Conservation (phyloP, 2,797 vertebrate species). For the Paguma larvata region DNA sequence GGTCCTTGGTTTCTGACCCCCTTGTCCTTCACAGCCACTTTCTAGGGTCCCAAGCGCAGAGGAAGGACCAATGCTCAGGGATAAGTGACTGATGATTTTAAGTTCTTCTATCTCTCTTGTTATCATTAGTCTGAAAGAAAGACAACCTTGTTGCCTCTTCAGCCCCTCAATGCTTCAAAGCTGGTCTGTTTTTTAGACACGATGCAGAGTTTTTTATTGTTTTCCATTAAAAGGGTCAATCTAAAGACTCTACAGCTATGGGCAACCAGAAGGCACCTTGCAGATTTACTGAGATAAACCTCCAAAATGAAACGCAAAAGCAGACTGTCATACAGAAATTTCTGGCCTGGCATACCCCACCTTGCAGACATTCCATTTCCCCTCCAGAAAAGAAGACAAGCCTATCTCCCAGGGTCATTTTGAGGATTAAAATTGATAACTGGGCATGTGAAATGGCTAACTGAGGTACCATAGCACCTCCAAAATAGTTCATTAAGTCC, state of each 20-base stretch:
- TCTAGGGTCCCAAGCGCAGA: background rate
- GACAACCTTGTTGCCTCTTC: background rate
- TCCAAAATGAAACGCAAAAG: background rate
- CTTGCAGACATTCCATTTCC: background rate
- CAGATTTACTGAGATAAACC: constrained; percentile 12
- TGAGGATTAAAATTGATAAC: background rate
- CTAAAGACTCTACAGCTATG: background rate
- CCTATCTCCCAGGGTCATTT: background rate
- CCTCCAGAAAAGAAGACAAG: background rate
- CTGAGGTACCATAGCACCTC: no score
- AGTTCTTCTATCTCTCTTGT: background rate
- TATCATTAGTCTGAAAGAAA: background rate
- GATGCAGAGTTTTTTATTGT: background rate
- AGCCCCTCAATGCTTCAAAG: background rate
- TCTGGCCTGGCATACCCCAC: background rate
- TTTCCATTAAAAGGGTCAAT: background rate
- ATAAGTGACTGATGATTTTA: background rate
- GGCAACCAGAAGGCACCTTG: background rate
- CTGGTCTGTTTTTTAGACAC: background rate
- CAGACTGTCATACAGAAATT: background rate
- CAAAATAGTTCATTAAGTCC: background rate
- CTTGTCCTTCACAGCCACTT: background rate
- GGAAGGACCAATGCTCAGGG: background rate
- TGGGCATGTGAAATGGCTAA: background rate
- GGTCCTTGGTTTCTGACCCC: background rate